Evolutionary conservation across 2,113 vertebrate genomes (phyloP).

Genomic region (Chloebia gouldiae): DNA sequence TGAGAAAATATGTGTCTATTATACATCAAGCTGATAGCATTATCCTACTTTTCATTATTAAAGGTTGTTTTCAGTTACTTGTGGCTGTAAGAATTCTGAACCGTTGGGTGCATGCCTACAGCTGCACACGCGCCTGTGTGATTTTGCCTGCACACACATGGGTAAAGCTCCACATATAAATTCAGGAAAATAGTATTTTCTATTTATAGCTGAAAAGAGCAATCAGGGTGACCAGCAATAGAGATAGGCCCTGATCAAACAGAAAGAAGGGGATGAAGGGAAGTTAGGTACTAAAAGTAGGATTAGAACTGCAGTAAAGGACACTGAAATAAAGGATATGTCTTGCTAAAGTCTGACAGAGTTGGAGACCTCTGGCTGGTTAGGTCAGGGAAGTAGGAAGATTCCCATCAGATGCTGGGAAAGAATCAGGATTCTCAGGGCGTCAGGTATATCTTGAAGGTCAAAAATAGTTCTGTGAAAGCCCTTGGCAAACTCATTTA

Average conservation of each 20-base stretch:
- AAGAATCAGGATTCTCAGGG: not conserved
- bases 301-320: not conserved
- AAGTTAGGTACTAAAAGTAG: not conserved
- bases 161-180: not conserved
- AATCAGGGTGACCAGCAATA: not conserved
- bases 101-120: not conserved
- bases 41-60: not conserved
- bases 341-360: not conserved
- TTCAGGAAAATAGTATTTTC: not conserved
- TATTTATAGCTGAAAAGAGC: not conserved
- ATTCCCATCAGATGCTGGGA: not conserved
- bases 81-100: not conserved
- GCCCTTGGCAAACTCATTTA: not conserved
- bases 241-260: not conserved
- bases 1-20: not conserved
- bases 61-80: not conserved
- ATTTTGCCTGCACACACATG: fast-evolving
- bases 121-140: fast-evolving
- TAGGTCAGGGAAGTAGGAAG: not conserved
- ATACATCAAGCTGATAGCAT: not conserved
- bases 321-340: not conserved
- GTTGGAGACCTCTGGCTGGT: not conserved
- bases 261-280: not conserved
- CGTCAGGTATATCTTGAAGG: not conserved
- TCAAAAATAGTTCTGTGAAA: not conserved